phyloP scores from a whole-genome alignment of 2,888 invertebrate genomes.

The Anthoptus insignis region DNA sequence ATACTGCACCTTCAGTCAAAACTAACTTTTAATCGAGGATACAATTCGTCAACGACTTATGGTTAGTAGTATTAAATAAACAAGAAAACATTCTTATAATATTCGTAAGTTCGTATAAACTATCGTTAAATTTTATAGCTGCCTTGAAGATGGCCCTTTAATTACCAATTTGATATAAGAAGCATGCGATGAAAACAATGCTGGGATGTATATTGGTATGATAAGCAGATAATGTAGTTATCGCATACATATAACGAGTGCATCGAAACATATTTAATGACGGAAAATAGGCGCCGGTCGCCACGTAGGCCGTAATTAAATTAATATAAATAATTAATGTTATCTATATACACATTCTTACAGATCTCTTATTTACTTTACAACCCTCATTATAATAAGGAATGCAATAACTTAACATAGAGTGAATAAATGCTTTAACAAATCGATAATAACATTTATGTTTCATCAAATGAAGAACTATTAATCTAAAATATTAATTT shows the following conservation, averaged over 20 bases:
- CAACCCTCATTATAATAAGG: slow-evolving; percentile 74
- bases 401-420: slow-evolving; percentile 75
- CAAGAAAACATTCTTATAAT: slow-evolving; percentile 18
- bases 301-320: slow-evolving; percentile 77
- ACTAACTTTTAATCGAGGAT: slow-evolving; percentile 58
- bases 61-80: slow-evolving; percentile 34
- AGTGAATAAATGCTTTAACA: slow-evolving; percentile 75
- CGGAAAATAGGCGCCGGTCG: slow-evolving; percentile 55
- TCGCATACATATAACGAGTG: slow-evolving; percentile 38
- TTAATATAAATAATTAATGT: slow-evolving; percentile 65
- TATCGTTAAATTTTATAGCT: slow-evolving; percentile 63
- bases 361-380: slow-evolving; percentile 70
- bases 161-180: slow-evolving; percentile 47
- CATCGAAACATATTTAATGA: slow-evolving; percentile 28
- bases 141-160: slow-evolving; percentile 70
- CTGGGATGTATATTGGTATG: slow-evolving; percentile 28
- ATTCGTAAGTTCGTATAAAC: slow-evolving; percentile 38
- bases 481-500: slow-evolving; percentile 79
- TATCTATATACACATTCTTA: slow-evolving; percentile 73
- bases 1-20: slow-evolving; percentile 71
- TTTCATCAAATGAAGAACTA: slow-evolving; percentile 78
- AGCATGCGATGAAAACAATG: slow-evolving; percentile 30
- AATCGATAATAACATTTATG: slow-evolving; percentile 72
- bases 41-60: slow-evolving; percentile 31
- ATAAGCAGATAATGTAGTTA: slow-evolving; percentile 26